Conservation (phyloP, 2,888 invertebrate genomes). For the Aphidius colemani region DNA sequence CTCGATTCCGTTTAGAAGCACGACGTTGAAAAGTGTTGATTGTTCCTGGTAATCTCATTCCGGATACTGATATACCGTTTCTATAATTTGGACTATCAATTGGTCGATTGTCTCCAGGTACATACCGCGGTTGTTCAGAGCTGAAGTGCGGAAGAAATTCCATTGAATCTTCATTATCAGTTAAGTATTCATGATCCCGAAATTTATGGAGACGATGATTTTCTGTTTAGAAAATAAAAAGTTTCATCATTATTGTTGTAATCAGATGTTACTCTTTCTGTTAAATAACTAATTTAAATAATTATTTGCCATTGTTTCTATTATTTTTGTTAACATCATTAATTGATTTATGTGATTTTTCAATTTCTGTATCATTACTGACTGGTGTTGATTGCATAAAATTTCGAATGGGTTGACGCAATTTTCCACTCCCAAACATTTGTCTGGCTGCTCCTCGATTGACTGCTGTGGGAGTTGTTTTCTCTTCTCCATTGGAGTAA, state of each 20-base stretch:
- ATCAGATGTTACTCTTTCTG: neutral
- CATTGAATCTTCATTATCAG: conserved; percentile 37
- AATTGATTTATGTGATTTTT: conserved; percentile 34
- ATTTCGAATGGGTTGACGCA: conserved; percentile 61
- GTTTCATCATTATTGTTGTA: neutral
- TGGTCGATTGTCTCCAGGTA: conserved; percentile 36
- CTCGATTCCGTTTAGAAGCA: conserved; percentile 34
- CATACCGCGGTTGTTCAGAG: conserved; percentile 36
- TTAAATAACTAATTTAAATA: conserved; percentile 33
- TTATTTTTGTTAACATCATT: conserved; percentile 32
- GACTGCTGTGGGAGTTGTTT: conserved; percentile 61
- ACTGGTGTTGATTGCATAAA: conserved; percentile 42
- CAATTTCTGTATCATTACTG: conserved; percentile 27
- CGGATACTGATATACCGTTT: conserved; percentile 45
- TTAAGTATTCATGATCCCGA: conserved; percentile 21
- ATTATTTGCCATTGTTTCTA: conserved; percentile 38
- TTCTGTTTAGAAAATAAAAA: neutral
- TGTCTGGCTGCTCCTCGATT: conserved; percentile 65
- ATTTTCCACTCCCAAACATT: conserved; percentile 65
- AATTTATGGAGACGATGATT: conserved; percentile 2
- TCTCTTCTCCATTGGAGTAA: conserved; percentile 39
- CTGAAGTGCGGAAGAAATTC: conserved; percentile 41
- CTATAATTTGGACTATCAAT: conserved; percentile 44
- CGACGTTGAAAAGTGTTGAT: conserved; percentile 29
- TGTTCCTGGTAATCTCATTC: conserved; percentile 40